Base-by-base conservation (phyloP, 2,888 invertebrate genomes). In the Brenthis hecate region DNA sequence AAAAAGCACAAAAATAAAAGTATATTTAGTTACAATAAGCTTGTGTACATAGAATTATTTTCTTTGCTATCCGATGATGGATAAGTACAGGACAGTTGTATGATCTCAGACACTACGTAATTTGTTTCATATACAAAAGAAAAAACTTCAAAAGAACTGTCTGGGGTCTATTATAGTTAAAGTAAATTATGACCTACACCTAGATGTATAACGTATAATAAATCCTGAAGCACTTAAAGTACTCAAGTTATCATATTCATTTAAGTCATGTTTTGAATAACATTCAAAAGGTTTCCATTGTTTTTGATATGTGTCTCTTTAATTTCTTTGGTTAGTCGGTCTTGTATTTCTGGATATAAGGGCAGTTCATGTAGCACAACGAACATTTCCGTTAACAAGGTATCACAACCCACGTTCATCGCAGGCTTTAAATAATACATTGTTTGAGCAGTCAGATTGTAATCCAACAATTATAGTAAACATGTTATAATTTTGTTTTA, bases 241-340 rank as follows among this genome's bases (percentile, higher is more conserved):
- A 55, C 63, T 58, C 43, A 93, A 93, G 94, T 79, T 0, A 95
- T 94, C 94, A 94, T 94, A 67, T 95, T 95, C 86, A 95, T 79
- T 70, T 95, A 95, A 23, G 88, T 87, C 94, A 95, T 91, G 47
- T 85, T 87, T 67, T 92, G 86, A 0, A 95, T 81, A 0, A 19
- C 19, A 19, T 19, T 19, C 19, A 19, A 19, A 19, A 19, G 19
- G 1, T 85, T 86, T 4, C 87, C 89, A 0, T 84, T 87, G 6
- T 87, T 85, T 14, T 87, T 86, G 0, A 74, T 76, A 6, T 90
- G 81, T 3, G 89, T 85, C 23, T 93, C 89, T 23, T 83, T 87
- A 47, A 95, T 93, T 84, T 95, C 95, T 55, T 89, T 76, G 1
- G 86, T 86, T 0, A 95, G 81, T 63, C 80, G 90, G 4, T 91